phyloP scores from a whole-genome alignment of 2,888 invertebrate species.

The Cacoxenus indagator region DNA sequence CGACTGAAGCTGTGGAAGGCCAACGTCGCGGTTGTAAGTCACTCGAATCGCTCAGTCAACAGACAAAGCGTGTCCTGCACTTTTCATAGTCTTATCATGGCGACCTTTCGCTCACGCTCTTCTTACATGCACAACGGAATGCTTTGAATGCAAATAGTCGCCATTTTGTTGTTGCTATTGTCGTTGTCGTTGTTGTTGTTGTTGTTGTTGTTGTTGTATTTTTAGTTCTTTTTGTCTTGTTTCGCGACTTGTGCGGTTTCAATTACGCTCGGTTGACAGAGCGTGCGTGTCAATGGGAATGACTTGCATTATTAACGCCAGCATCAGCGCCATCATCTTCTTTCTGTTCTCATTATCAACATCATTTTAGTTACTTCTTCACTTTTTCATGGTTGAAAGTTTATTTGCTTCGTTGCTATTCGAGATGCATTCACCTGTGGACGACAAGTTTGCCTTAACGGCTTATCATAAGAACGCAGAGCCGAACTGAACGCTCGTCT shows the following conservation, averaged over 20 bases:
- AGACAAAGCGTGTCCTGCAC: not conserved
- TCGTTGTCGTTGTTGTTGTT: slow-evolving; percentile 14
- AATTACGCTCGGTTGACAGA: slow-evolving; percentile 35
- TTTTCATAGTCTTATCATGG: not conserved
- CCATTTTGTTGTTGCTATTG: slow-evolving; percentile 19
- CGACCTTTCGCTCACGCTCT: not conserved
- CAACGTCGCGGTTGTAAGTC: not conserved
- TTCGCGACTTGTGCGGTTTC: slow-evolving; percentile 28
- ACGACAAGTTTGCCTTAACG: not conserved
- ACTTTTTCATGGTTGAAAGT: not conserved
- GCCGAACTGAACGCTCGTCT: too few species aligned
- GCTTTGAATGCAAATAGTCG: slow-evolving; percentile 23
- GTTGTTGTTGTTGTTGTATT: slow-evolving; percentile 24
- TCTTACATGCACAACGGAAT: not conserved
- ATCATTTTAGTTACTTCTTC: too few species aligned
- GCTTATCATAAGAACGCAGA: too few species aligned
- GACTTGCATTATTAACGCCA: not conserved
- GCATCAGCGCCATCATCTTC: too few species aligned
- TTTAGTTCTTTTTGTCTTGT: not conserved
- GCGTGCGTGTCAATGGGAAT: slow-evolving; percentile 4
- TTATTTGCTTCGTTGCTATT: not conserved
- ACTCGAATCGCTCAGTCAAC: not conserved
- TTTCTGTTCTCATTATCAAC: not conserved
- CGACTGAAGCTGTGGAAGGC: not conserved
- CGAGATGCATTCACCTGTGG: not conserved